Base-by-base conservation (phyloP, 2,888 invertebrate species). In the Dryadula phaetusa region DNA sequence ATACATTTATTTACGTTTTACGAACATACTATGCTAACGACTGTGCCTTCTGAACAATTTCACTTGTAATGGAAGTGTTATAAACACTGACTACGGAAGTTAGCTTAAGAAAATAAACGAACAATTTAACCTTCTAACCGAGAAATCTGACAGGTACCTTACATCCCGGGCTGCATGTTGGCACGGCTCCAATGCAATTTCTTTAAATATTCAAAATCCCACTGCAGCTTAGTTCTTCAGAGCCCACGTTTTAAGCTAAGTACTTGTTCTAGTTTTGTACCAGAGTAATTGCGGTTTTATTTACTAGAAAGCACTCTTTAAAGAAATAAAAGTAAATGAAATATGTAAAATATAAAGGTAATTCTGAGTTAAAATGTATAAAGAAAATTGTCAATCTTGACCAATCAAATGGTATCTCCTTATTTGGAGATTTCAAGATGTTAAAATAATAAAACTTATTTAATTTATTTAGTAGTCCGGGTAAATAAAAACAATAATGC, bases 201-300 rank as follows among this genome's bases (percentile, higher is more conserved):
- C 68, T 67, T 70, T 68, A 70, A 72, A 68, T 68, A 70, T 66
- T 70, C 66, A 68, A 60, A 68, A 62, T 64, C 58, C n/a, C 58
- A 70, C 46, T 58, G 63, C 64, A 67, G 62, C 40, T 60, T 40
- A 60, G 47, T 49, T 40, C 58, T 58, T 37, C 46, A 65, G 37
- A 52, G 47, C 18, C 60, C 37, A 37, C 49, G 40, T 56, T 63
- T 60, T 16, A 63, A 56, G 32, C 56, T 40, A 47, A 65, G 40
- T 49, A 7, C 64, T 56, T 58, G 42, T 64, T 40, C 49, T 25
- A 18, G 25, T 65, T 46, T 60, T 46, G 44, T 60, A 16, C 56
- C 12, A 32, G 32, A 60, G 60, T 44, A 60, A 60, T 60, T 44
- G 60, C 44, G n/a, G 60, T 60, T 40, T 56, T 25, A 56, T 40